Evolutionary conservation across 2,113 vertebrate genomes (phyloP).

Genomic region (Forbesichthys agassizii): DNA sequence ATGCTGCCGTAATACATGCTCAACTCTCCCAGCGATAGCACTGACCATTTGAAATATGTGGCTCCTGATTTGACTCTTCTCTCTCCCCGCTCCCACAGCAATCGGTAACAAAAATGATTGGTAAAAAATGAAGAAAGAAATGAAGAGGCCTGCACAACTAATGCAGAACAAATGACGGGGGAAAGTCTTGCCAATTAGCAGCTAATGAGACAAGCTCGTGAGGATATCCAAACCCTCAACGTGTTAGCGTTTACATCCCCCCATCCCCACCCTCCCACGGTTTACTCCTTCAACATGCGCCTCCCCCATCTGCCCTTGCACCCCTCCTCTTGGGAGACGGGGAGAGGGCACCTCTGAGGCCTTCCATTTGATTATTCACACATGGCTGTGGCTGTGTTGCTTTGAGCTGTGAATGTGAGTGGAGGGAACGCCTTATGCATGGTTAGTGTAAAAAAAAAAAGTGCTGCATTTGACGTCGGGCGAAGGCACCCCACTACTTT

Average conservation of each 20-base stretch:
- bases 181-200: slow-evolving; percentile 84
- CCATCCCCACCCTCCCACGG: slow-evolving; percentile 16
- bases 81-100: slow-evolving; percentile 5
- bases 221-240: slow-evolving; percentile 81
- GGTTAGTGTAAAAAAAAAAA: slow-evolving; percentile 68
- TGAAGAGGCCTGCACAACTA: slow-evolving; percentile 67
- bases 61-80: slow-evolving; percentile 6
- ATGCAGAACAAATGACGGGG: slow-evolving; percentile 75
- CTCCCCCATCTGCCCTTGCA: slow-evolving; percentile 69
- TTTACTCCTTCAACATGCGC: slow-evolving; percentile 50
- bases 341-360: slow-evolving; percentile 71
- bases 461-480: slow-evolving; percentile 57
- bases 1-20: slow-evolving; percentile 72
- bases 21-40: slow-evolving; percentile 68
- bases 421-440: slow-evolving; percentile 71
- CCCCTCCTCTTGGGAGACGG: slow-evolving; percentile 56
- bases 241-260: slow-evolving; percentile 75
- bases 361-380: slow-evolving; percentile 76
- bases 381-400: slow-evolving; percentile 64
- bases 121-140: slow-evolving; percentile 27
- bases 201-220: slow-evolving; percentile 85
- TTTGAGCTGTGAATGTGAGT: slow-evolving; percentile 59
- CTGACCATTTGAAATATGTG: slow-evolving; percentile 70
- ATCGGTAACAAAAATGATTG: too few species aligned
- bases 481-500: slow-evolving; percentile 49